phyloP scores from a whole-genome alignment of 2,797 vertebrate species.

The Phylloscopus collybita region DNA sequence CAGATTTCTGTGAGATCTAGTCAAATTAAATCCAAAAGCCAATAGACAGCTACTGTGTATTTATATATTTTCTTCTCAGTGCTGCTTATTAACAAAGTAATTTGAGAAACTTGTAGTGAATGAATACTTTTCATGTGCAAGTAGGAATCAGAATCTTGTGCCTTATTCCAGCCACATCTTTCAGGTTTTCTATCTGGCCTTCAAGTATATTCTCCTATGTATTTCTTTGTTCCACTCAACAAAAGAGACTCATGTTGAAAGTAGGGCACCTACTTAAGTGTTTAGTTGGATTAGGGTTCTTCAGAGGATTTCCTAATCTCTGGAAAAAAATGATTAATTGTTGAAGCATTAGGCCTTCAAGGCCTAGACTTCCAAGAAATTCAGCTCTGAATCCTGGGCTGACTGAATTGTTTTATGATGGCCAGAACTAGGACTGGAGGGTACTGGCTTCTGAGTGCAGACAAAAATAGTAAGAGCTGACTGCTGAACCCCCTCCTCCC shows the following conservation, averaged over 20 bases:
- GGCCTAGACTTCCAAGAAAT: background rate
- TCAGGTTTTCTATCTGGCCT: background rate
- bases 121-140: background rate
- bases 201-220: background rate
- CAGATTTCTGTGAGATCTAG: background rate
- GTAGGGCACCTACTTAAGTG: constrained; percentile 1
- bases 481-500: background rate
- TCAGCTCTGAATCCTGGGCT: background rate
- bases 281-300: constrained; percentile 41
- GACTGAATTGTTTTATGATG: background rate
- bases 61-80: background rate
- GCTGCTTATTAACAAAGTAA: background rate
- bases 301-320: constrained; percentile 26
- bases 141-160: background rate
- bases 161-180: background rate
- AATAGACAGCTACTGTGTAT: background rate
- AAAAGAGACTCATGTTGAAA: constrained; percentile 2
- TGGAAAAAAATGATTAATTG: background rate
- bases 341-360: constrained; percentile 10
- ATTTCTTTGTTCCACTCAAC: constrained; percentile 8
- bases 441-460: background rate
- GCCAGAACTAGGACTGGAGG: background rate
- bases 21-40: background rate
- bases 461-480: background rate
- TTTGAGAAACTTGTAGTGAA: background rate